These are phyloP conservation scores for Tenebrio molitor DNA, from an alignment of 1,140 invertebrate species.

Conservation along the genomic window DNA sequence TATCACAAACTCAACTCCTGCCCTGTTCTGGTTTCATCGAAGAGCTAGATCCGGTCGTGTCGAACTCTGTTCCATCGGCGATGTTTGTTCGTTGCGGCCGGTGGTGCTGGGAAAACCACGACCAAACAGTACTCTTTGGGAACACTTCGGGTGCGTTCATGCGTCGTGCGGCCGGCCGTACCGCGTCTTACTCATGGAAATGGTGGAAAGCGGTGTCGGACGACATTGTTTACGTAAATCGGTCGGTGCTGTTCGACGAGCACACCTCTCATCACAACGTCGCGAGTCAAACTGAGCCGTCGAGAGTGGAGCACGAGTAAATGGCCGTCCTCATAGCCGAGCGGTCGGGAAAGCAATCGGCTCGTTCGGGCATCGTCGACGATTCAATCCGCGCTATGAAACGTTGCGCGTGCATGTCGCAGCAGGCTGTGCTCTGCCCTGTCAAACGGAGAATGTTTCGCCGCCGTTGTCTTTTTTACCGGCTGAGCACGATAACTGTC, in stretches of 20 bases:
- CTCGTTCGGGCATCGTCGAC: constrained; percentile 13
- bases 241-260: neutral
- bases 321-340: constrained; percentile 30
- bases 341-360: constrained; percentile 9
- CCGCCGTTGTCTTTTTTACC: no score
- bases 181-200: neutral
- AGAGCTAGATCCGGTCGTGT: neutral
- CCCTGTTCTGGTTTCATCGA: neutral
- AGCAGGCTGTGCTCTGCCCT: no score
- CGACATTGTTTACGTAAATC: constrained; percentile 23
- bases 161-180: neutral
- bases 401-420: constrained; percentile 23
- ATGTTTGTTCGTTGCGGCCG: neutral
- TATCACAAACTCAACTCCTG: neutral
- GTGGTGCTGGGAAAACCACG: constrained; percentile 6
- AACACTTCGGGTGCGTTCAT: neutral
- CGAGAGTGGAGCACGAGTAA: neutral
- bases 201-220: neutral
- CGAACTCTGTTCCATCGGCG: neutral
- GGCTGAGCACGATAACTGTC: no score
- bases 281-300: constrained; percentile 11
- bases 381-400: constrained; percentile 14
- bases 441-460: constrained; percentile 9
- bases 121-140: constrained; percentile 8
- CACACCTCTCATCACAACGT: neutral